Base-by-base conservation (phyloP, 2,113 vertebrate species). In the Indri indri region DNA sequence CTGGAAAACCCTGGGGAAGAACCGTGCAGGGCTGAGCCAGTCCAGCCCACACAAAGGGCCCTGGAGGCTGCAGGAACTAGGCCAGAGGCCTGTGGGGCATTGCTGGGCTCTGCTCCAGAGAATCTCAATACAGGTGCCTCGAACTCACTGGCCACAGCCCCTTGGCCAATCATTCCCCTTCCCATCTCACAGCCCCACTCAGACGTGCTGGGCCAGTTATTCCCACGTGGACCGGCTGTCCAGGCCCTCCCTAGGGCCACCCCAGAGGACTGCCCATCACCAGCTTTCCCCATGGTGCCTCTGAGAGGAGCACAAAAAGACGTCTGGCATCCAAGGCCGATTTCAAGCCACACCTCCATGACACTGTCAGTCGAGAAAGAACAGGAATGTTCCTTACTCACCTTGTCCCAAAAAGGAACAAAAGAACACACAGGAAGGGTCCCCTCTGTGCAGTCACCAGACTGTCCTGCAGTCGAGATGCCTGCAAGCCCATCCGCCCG, bases 1-100 rank as follows among this genome's bases (percentile, higher is more conserved):
- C 74, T 83, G 20, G 89, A 93, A 94, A 94, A 80, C 87, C 87
- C 91, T 82, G 40, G 68, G 83, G 96, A 95, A 63, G 57, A 92
- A 4, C 10, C 3, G 1, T 14, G 68, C 40, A 16, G 34, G 27
- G 95, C 47, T 30, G 37, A 94, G 42, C 76, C 79, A 81, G 42
- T 73, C 42, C 40, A 59, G 76, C 77, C 96, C 93, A 96, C 32
- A n/a, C 74, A 70, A 20, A 47, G 34, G n/a, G 27, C 42, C 83
- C 73, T 34, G 0, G 50, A 59, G 73, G 82, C 23, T 91, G 23
- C 13, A 2, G 63, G 91, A 95, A 95, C 70, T 16, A 80, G 52
- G 82, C 74, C 85, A 94, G 65, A 30, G n/a, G 42, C 63, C 42
- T 47, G 14, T 1, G 25, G 74, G 81, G 54, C 17, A 10, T 66